Evolutionary conservation across 2,113 vertebrate species (phyloP), one percentile per base, ranked within the genome.

Genomic region (Heloderma charlesbogerti): DNA sequence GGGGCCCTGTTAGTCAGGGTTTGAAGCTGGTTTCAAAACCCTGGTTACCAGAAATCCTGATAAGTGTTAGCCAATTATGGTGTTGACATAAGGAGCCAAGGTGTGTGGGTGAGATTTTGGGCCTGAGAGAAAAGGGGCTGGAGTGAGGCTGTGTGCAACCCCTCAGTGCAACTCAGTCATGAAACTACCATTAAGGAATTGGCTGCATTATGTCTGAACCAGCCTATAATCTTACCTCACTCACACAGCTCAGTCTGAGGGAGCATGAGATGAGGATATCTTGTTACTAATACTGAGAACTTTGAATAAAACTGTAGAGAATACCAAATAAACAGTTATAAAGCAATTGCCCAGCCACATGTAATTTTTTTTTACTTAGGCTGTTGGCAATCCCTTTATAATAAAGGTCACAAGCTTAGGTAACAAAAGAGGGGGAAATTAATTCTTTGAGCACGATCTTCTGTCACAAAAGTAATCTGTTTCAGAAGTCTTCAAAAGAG

Each of bases 361-460:
- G 3, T 0, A 4, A 89, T 4, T 57, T 89, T 37, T 71, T 0
- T 78, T 90, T 83, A 88, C 0, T 29, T 69, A 63, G 6, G 25
- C 0, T 86, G 16, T 90, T 83, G 43, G 78, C 6, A 5, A 4
- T 29, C 0, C 0, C 37, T 2, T 87, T 78, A 15, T 43, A 74
- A 43, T 84, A 51, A 78, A 45, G 34, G 51, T 25, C 43, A 75
- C 27, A 48, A 60, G 34, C 25, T 71, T 18, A 3, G 4, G 6
- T 82, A 66, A 78, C 3, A 90, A 83, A 86, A 15, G 10, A 75
- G 45, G 86, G 81, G 86, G 1, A 60, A 48, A 3, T 87, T 69
- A 82, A 43, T 91, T 86, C 72, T 86, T 89, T 40, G 89, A 34
- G 25, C 31, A 15, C 37, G 57, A 34, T 82, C 67, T 60, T n/a